Evolutionary conservation across 2,797 vertebrate species (phyloP), one percentile per base, ranked within the genome.

Genomic region (Pangasius krempfi): DNA sequence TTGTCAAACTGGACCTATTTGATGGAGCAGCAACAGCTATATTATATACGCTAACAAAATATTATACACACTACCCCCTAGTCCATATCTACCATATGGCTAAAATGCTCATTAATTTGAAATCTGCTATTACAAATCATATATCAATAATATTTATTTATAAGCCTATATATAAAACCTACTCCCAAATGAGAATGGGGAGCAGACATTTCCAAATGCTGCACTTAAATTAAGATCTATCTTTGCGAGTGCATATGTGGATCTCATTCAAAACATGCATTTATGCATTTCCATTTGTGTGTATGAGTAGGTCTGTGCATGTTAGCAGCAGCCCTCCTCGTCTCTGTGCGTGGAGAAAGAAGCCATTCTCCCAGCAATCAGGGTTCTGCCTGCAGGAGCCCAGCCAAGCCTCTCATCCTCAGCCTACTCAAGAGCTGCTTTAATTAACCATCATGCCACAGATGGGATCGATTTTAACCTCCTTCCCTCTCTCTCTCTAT

Each of bases 391-490:
- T 98, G 98, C 98, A 98, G 97, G 97, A 98, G 97, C 97, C 97
- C 97, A 97, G 97, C 98, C 97, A 97, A 97, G 97, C 97, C 98
- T 98, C 98, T 99, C 97, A 97, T 98, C 98, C 97, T 97, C 96
- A 97, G 97, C 97, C 97, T 96, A 95, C 96, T 99, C 97, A 97
- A 99, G 98, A 98, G 98, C 97, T 98, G 98, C 98, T 98, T 99
- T 99, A 99, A 99, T 99, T 99, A 99, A 99, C 98, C 98, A 99
- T 99, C 98, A 98, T 98, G 98, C 97, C 97, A 97, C 98, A 99
- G 98, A 99, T 99, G 98, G 98, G 98, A 99, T 99, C 98, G 98
- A 99, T 99, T 98, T 98, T 97, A 96, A 95, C 81, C 92, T 91
- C 88, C 89, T 85, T 80, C 96, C 87, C 93, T 92, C 92, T 90